Conservation (phyloP, 2,113 vertebrate species). For the Lipophrys pholis region DNA sequence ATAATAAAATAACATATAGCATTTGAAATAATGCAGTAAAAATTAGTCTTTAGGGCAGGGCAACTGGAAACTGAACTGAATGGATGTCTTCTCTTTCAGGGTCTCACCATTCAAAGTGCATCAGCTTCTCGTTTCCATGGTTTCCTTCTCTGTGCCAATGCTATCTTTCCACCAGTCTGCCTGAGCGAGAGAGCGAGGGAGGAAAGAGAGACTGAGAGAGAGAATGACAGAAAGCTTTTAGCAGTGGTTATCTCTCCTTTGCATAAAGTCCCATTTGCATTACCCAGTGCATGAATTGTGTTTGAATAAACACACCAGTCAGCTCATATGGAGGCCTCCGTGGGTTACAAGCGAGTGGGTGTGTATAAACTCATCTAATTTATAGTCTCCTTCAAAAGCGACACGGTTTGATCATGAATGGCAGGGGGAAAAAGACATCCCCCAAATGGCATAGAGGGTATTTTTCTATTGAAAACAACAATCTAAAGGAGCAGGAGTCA, state of each 20-base stretch:
- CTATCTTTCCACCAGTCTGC: slow-evolving; percentile 72
- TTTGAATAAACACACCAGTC: slow-evolving; percentile 70
- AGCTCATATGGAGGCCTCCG: slow-evolving; percentile 62
- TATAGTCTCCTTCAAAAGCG: slow-evolving; percentile 68
- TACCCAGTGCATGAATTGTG: slow-evolving; percentile 63
- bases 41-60: slow-evolving; percentile 57
- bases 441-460: slow-evolving; percentile 47
- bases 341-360: slow-evolving; percentile 72
- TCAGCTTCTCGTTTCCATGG: slow-evolving; percentile 82
- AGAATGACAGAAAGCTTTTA: slow-evolving; percentile 72
- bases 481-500: slow-evolving; percentile 51
- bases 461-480: slow-evolving; percentile 57
- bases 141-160: slow-evolving; percentile 72
- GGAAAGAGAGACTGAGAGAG: slow-evolving; percentile 36
- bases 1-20: slow-evolving; percentile 64
- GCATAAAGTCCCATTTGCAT: slow-evolving; percentile 78
- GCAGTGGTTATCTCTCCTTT: slow-evolving; percentile 77
- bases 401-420: slow-evolving; percentile 65
- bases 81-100: slow-evolving; percentile 79
- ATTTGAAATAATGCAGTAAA: slow-evolving; percentile 60
- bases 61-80: slow-evolving; percentile 63
- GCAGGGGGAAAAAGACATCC: slow-evolving; percentile 24
- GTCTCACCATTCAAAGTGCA: slow-evolving; percentile 80
- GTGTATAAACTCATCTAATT: slow-evolving; percentile 73
- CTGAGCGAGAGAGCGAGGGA: slow-evolving; percentile 32